Percentiles rank a stretch among this genome's conserved stretches.
phyloP scores from a whole-genome alignment of 2,888 invertebrate species.

The Apamea monoglypha region DNA sequence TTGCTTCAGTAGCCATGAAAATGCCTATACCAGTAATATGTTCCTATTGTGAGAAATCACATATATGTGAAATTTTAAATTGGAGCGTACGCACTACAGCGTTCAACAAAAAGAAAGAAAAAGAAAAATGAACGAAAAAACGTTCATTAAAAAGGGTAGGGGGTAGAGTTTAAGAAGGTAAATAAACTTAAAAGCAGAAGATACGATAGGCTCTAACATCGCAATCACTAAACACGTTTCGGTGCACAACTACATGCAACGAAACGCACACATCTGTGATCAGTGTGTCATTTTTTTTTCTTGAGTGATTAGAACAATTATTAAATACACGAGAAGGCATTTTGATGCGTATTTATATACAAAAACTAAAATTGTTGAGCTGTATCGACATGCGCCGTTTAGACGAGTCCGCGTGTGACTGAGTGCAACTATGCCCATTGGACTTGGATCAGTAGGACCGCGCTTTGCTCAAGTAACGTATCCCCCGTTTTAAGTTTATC shows the following conservation, averaged over 20 bases:
- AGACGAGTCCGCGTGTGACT: no score
- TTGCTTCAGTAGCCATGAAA: constrained; percentile 36
- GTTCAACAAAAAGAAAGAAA: background rate
- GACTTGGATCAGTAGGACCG: no score
- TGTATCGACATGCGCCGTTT: no score
- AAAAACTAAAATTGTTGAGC: no score
- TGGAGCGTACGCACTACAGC: background rate
- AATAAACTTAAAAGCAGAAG: background rate
- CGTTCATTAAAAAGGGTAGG: no score
- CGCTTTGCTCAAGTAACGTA: no score
- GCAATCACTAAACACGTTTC: no score
- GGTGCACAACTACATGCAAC: background rate
- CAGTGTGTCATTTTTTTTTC: background rate
- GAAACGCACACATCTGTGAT: background rate
- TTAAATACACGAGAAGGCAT: background rate
- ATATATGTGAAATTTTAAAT: constrained; percentile 1
- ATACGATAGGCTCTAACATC: background rate
- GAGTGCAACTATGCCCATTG: no score
- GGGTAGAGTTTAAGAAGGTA: background rate
- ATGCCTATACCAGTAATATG: constrained; percentile 6
- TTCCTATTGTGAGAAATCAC: constrained; percentile 20
- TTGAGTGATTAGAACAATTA: background rate
- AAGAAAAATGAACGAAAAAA: no score
- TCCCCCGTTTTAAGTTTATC: no score
- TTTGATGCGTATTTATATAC: background rate